Conservation (phyloP, 2,888 invertebrate species). For the Cacoxenus indagator region DNA sequence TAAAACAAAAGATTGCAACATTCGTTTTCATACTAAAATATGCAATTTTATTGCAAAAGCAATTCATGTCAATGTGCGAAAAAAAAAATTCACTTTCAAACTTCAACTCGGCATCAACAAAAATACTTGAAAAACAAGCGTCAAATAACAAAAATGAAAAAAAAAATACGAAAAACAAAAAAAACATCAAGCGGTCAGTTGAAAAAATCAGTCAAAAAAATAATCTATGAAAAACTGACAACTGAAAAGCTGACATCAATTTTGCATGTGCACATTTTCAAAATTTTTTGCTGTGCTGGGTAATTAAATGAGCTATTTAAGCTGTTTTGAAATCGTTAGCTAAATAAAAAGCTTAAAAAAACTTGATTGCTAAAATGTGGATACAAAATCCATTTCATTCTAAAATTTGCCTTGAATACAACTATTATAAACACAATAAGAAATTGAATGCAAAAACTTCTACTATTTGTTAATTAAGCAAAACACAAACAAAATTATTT, state of each 20-base stretch:
- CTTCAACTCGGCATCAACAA: background rate
- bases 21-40: background rate
- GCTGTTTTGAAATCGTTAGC: too few species aligned
- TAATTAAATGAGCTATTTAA: too few species aligned
- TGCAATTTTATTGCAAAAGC: background rate
- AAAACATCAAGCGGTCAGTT: background rate
- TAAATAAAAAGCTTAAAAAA: too few species aligned
- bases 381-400: too few species aligned
- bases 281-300: too few species aligned
- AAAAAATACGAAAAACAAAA: conserved; percentile 12
- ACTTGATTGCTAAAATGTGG: too few species aligned
- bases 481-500: background rate
- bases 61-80: conserved; percentile 11
- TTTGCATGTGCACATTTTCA: background rate
- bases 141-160: conserved; percentile 11
- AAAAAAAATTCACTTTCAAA: background rate
- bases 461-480: background rate
- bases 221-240: background rate
- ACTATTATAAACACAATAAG: background rate
- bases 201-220: background rate
- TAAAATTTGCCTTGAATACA: too few species aligned
- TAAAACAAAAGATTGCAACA: background rate
- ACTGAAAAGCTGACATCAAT: background rate
- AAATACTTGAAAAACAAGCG: conserved; percentile 3
- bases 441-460: background rate